A percentile compares a stretch with the other conserved stretches of the same genome.
phyloP scores from a whole-genome alignment of 2,888 invertebrate genomes.

The Galerucella pusilla region DNA sequence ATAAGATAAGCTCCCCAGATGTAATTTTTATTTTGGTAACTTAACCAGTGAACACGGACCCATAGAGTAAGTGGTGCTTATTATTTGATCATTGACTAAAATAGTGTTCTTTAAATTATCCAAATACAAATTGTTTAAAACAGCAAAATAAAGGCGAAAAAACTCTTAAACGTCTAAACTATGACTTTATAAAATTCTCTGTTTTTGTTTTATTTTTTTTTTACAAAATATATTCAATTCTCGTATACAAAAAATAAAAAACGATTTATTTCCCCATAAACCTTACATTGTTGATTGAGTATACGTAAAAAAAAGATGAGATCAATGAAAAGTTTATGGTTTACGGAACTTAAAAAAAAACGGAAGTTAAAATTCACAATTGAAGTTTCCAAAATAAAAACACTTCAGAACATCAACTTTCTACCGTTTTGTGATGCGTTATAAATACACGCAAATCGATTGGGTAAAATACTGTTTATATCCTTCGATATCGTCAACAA shows the following conservation, averaged over 20 bases:
- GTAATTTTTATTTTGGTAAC: slow-evolving; percentile 46
- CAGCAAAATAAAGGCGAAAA: slow-evolving; percentile 38
- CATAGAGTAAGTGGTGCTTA: slow-evolving; percentile 39
- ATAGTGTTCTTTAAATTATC: slow-evolving; percentile 26
- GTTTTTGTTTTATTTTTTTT: slow-evolving; percentile 35
- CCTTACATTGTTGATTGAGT: slow-evolving; percentile 38
- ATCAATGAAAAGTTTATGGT: slow-evolving; percentile 39
- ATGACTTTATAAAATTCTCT: slow-evolving; percentile 39
- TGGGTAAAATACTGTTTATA: slow-evolving; percentile 23
- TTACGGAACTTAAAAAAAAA: slow-evolving; percentile 13
- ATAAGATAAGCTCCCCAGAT: slow-evolving; percentile 30
- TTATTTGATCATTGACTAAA: slow-evolving; percentile 35
- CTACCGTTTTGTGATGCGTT: slow-evolving; percentile 30
- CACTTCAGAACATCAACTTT: slow-evolving; percentile 37
- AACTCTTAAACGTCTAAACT: slow-evolving; percentile 39
- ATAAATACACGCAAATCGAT: slow-evolving; percentile 34
- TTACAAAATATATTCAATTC: slow-evolving; percentile 42
- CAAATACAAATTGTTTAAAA: slow-evolving; percentile 38
- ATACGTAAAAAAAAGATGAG: slow-evolving; percentile 26
- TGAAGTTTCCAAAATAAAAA: slow-evolving; percentile 47
- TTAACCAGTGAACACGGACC: slow-evolving; percentile 45
- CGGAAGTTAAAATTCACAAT: slow-evolving; percentile 36
- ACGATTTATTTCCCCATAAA: slow-evolving; percentile 34
- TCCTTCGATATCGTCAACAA: slow-evolving; percentile 12
- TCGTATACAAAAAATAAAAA: slow-evolving; percentile 36